Evolutionary conservation across 2,797 vertebrate genomes (phyloP), one percentile per base, ranked within the genome.

Genomic region (Trichosurus vulpecula): DNA sequence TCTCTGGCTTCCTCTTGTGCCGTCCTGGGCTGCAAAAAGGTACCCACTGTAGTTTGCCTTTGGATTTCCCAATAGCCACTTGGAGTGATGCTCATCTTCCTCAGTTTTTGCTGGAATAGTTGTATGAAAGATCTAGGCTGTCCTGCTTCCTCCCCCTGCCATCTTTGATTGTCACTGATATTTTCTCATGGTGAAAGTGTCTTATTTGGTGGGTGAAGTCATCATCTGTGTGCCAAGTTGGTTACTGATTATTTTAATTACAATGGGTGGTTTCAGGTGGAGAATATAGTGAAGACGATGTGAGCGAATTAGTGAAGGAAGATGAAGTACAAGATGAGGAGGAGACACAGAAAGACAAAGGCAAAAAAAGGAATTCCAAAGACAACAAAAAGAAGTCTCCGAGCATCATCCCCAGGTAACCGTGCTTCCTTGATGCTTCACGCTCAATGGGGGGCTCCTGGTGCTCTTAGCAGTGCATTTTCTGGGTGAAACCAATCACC

Each of bases 261-360:
- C 97, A 12, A 96, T 96, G n/a, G 96, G 4, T 98, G 96, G 96
- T 97, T 96, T 87, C 97, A 99, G 99, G 99, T 94, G 99, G 99
- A 91, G 99, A 99, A 97, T 99, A 99, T 96, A 99, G 99, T 52
- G 99, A 99, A 98, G 99, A 99, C 96, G 99, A 99, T 94, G 98
- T 99, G 54, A 99, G 98, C 94, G 99, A 99, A 95, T 99, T 99
- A 98, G 99, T 99, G 93, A 99, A 98, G 98, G 99, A 99, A 96
- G 99, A 99, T 3, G 99, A 99, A 90, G 98, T 99, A 57, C 98
- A 99, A 56, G 97, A 96, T 92, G 58, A 96, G 61, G 96, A 95
- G 54, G 97, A 95, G n/a, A 95, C 96, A 6, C 89, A 95, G 54
- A 94, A 97, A 97, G 96, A 94, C 74, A 98, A 98, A 97, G 94